A percentile compares a stretch with the other conserved stretches of the same genome.
Conservation (phyloP, 2,797 vertebrate genomes). For the Leptoclinus maculatus region DNA sequence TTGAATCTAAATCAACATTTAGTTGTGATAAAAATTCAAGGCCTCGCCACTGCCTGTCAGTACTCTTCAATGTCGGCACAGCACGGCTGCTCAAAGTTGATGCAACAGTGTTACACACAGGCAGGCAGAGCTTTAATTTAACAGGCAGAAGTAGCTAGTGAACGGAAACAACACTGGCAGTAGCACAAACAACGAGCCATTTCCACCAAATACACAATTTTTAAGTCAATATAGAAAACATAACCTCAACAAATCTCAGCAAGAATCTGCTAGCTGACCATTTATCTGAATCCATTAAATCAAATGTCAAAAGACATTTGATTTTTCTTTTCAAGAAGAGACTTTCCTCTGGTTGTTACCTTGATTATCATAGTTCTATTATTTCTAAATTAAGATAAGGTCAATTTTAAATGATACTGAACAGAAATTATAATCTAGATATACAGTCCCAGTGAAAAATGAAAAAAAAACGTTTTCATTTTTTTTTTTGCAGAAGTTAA, state of each 20-base stretch:
- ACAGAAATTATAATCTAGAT: conserved; percentile 33
- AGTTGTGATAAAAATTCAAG: conserved; percentile 34
- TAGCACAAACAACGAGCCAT: background rate
- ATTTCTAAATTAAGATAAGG: background rate
- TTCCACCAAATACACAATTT: background rate
- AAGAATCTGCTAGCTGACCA: background rate
- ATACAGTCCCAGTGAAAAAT: background rate
- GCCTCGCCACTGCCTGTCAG: conserved; percentile 11
- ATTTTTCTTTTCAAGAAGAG: background rate
- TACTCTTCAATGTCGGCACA: background rate
- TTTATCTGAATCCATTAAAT: conserved; percentile 13
- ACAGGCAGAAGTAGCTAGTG: background rate
- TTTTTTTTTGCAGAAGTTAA: background rate
- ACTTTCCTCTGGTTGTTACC: background rate
- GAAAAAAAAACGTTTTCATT: conserved; percentile 34
- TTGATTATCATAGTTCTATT: background rate
- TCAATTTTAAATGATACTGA: background rate
- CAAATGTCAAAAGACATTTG: background rate
- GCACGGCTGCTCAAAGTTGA: conserved; percentile 9
- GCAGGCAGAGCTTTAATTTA: conserved; percentile 19
- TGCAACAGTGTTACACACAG: background rate
- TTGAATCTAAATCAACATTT: conserved; percentile 63
- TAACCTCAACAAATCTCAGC: background rate
- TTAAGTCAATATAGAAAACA: background rate
- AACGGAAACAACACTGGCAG: background rate